Conservation (phyloP, 2,888 invertebrate species). For the Perithous albicinctus region DNA sequence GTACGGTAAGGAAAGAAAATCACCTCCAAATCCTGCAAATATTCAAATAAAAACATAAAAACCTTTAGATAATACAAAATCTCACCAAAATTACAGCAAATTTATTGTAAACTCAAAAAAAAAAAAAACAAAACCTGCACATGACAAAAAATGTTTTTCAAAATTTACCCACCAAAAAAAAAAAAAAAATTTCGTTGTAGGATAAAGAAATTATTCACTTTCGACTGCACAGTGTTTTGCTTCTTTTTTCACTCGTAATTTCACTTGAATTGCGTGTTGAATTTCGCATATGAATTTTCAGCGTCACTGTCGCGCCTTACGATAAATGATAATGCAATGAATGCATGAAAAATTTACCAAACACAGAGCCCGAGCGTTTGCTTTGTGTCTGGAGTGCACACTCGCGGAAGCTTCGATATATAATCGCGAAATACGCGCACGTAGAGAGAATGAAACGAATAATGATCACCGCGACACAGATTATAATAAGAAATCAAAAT, state of each 20-base stretch:
- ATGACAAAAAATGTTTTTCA: too few species aligned
- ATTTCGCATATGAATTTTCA: neutral
- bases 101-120: neutral
- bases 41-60: neutral
- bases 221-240: too few species aligned
- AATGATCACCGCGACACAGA: too few species aligned
- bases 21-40: neutral
- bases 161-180: too few species aligned
- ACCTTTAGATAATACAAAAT: neutral
- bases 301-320: slow-evolving; percentile 15
- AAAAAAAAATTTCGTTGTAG: too few species aligned
- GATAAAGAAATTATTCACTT: neutral
- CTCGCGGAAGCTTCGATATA: neutral
- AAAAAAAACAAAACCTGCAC: neutral
- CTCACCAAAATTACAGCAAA: neutral
- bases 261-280: neutral
- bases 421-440: neutral
- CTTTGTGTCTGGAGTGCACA: neutral
- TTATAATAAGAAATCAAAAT: too few species aligned
- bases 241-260: slow-evolving; percentile 7
- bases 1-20: neutral
- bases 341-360: slow-evolving; percentile 2
- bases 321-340: slow-evolving; percentile 27
- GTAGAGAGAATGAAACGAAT: too few species aligned
- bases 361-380: neutral